Evolutionary conservation across 2,113 vertebrate genomes (phyloP), one percentile per base, ranked within the genome.

Genomic region (Rhinogobius similis): DNA sequence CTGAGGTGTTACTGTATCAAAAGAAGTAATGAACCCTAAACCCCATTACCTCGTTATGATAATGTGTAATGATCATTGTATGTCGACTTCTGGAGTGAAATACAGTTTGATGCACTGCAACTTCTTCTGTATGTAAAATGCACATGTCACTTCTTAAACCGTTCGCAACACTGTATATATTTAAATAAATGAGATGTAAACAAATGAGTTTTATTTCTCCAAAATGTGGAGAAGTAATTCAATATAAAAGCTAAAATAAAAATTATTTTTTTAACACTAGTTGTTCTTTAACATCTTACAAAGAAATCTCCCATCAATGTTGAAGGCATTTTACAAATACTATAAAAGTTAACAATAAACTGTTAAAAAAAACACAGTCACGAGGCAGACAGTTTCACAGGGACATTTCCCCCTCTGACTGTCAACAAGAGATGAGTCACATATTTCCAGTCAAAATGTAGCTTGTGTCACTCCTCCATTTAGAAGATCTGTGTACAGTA

Each of bases 121-220:
- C n/a, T 58, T 14, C 14, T 20, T 55, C 13, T 68, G 29, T 41
- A 67, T 78, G 38, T 73, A 72, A 32, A 38, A n/a, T 58, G 55
- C 55, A 20, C 55, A 26, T 55, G 26, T 58, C 29, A 38, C 59
- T 63, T 63, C 59, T 63, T 63, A 16, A 41, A 63, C 16, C 24
- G 27, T 59, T 59, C 16, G 32, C 14, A 29, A 59, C 20, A 36
- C 29, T 61, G 18, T 61, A 61, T 61, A 27, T 61, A 61, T 32
- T 61, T 81, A 59, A 85, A 68, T 63, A 55, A 50, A 14, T 59
- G 53, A 55, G 32, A 58, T 65, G 55, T 39, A 65, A 81, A 73
- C 67, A 58, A 26, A 50, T 50, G 38, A 32, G 55, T 72, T 87
- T 88, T 83, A 81, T 85, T 88, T 79, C 75, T 69, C 76, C 69